A percentile compares a stretch with the other conserved stretches of the same genome.
These are phyloP conservation scores for Stenotaenia linearis DNA, from an alignment of 2,888 invertebrate genomes.

Conservation along the genomic window DNA sequence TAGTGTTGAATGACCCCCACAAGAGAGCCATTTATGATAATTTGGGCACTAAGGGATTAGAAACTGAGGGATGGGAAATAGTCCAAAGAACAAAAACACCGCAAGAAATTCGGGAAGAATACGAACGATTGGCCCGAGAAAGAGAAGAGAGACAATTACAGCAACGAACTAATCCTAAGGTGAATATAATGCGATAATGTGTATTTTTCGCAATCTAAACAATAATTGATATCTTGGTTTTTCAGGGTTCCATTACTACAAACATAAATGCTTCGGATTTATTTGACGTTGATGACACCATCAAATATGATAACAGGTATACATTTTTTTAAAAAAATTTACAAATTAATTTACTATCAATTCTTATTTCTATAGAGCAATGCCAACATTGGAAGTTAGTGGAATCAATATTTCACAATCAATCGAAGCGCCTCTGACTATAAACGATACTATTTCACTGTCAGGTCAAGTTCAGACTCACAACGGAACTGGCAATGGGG, in stretches of 20 bases:
- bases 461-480: conserved; percentile 57
- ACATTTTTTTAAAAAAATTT: not conserved
- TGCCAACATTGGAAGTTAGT: conserved; percentile 81
- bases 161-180: conserved; percentile 82
- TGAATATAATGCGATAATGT: no score
- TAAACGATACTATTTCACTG: conserved; percentile 75
- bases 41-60: conserved; percentile 79
- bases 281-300: conserved; percentile 69
- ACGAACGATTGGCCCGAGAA: conserved; percentile 71
- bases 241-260: conserved; percentile 72
- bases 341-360: no score
- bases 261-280: conserved; percentile 89
- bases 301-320: conserved; percentile 40
- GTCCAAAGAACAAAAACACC: conserved; percentile 87
- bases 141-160: conserved; percentile 80
- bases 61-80: conserved; percentile 93
- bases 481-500: conserved; percentile 76
- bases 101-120: conserved; percentile 92
- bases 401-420: conserved; percentile 89
- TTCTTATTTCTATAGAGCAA: conserved; percentile 36
- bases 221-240: no score
- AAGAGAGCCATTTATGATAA: conserved; percentile 91
- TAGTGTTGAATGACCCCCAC: conserved; percentile 85
- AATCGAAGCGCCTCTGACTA: conserved; percentile 84
- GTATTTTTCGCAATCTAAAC: no score